Base-by-base conservation (phyloP, 1,140 invertebrate species). In the Apis laboriosa region DNA sequence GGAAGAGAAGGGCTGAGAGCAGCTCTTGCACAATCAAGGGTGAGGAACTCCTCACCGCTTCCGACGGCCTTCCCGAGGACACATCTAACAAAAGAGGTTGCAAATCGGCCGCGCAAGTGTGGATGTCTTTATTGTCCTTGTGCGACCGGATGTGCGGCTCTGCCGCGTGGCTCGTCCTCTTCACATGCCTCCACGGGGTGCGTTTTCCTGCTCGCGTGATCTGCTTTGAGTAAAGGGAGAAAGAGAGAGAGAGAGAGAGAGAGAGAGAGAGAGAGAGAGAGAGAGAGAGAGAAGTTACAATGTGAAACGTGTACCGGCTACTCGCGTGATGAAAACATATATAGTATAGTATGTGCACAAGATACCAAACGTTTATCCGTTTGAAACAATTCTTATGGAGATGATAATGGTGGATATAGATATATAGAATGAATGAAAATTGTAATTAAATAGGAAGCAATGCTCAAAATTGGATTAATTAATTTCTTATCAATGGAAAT, bases 161-260 rank as follows among this genome's bases (percentile, higher is more conserved):
- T 53, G 90, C 90, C 89, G 90, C 91, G 89, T 92, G 92, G 91
- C 89, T 92, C 84, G 77, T 91, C 80, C 88, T 91, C 87, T 88
- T 91, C 88, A 90, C 89, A 92, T 94, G 93, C 90, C 91, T 93
- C 24, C 85, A 86, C 92, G 90, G 89, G 92, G 91, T 94, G 90
- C 87, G 87, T 88, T 82, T 43, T 82, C 61, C 43, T 34, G 55
- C 81, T 85, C 90, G 85, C 91, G 89, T 91, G 89, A 67, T 83
- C 63, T 24, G 66, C 19, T 51, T 68, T 68, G 66, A 68, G 43
- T 43, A 21, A 70, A 70, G 13, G 49, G 21, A 24, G 7, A 13
- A 13, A 53, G n/a, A 24, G 49, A 43, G 9, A n/a, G 43, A 67
- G 34, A 67, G 34, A 49, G 66, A 68, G 21, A 68, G 34, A 64